Evolutionary conservation across 2,113 vertebrate genomes (phyloP).

Genomic region (Ariopsis seemanni): DNA sequence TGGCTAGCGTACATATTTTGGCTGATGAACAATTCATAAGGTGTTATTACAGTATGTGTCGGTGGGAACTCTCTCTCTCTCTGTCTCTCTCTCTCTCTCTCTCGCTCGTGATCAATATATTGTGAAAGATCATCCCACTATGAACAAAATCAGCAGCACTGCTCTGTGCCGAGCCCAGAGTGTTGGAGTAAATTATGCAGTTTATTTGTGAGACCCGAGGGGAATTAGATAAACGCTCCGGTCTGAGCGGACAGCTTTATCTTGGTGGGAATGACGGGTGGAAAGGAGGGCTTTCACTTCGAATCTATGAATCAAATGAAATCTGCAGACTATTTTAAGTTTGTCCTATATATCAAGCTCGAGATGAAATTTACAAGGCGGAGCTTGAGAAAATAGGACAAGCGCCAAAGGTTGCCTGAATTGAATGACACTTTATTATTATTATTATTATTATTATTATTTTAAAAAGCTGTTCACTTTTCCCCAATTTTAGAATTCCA

Average conservation of each 20-base stretch:
- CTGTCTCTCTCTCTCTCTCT: background rate
- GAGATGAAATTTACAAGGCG: conserved; percentile 31
- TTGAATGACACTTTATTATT: background rate
- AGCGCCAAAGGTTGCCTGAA: background rate
- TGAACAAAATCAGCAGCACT: conserved; percentile 5
- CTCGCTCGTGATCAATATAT: background rate
- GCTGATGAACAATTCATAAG: conserved; percentile 9
- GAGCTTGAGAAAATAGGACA: conserved; percentile 42
- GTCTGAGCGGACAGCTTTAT: conserved; percentile 25
- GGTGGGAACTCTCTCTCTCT: background rate
- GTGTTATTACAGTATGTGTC: conserved; percentile 31
- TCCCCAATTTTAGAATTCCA: background rate
- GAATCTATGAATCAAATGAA: conserved; percentile 38
- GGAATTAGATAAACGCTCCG: background rate
- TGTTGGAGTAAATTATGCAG: conserved; percentile 12
- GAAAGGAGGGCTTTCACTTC: conserved; percentile 34
- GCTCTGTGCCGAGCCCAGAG: background rate
- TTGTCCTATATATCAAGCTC: conserved; percentile 43
- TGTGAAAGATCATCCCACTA: background rate
- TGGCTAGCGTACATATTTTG: conserved; percentile 47
- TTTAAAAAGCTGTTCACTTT: background rate
- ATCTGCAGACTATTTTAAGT: conserved; percentile 53
- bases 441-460: background rate
- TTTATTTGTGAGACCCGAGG: conserved; percentile 14
- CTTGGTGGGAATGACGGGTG: conserved; percentile 9